A percentile compares a stretch with the other conserved stretches of the same genome.
Evolutionary conservation across 2,888 invertebrate genomes (phyloP).

Genomic region (Drosophila merina): DNA sequence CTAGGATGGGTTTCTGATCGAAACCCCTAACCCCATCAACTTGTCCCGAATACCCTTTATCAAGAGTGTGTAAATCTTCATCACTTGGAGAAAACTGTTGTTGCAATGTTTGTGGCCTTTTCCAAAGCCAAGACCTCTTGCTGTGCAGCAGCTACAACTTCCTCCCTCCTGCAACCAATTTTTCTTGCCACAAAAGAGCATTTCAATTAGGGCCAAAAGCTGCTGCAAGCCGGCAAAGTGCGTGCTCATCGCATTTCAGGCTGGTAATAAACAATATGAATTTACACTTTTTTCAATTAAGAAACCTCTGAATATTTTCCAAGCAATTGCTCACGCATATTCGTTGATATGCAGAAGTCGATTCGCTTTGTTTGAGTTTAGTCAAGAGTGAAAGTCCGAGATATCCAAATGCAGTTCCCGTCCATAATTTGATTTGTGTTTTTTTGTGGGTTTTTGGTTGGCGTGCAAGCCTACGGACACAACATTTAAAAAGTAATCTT

Average conservation of each 20-base stretch:
- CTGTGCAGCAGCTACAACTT: slow-evolving; percentile 42
- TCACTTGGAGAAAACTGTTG: too few relatives aligned
- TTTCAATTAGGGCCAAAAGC: slow-evolving; percentile 61
- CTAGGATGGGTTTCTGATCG: background rate
- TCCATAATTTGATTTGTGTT: slow-evolving; percentile 34
- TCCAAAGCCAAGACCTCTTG: slow-evolving; percentile 46
- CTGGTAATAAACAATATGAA: slow-evolving; percentile 55
- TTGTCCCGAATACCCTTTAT: too few relatives aligned
- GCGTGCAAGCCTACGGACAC: slow-evolving; percentile 22
- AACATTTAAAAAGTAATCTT: slow-evolving; percentile 19
- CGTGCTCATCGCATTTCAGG: slow-evolving; percentile 54
- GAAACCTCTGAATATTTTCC: slow-evolving; percentile 33
- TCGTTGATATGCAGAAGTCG: slow-evolving; percentile 67
- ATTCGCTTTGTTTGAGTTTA: slow-evolving; percentile 46
- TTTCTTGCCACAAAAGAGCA: slow-evolving; percentile 14
- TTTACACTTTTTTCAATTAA: slow-evolving; percentile 67
- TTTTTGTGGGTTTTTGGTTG: slow-evolving; percentile 17
- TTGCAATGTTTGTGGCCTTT: too few relatives aligned
- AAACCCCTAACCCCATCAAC: background rate
- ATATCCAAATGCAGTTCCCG: slow-evolving; percentile 21
- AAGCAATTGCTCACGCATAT: slow-evolving; percentile 39
- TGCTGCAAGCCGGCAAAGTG: slow-evolving; percentile 51
- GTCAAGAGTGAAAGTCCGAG: slow-evolving; percentile 64
- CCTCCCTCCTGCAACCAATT: background rate
- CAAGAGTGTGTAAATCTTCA: background rate